Base-by-base conservation (phyloP, 2,113 vertebrate genomes). In the Ancistrus triradiatus region DNA sequence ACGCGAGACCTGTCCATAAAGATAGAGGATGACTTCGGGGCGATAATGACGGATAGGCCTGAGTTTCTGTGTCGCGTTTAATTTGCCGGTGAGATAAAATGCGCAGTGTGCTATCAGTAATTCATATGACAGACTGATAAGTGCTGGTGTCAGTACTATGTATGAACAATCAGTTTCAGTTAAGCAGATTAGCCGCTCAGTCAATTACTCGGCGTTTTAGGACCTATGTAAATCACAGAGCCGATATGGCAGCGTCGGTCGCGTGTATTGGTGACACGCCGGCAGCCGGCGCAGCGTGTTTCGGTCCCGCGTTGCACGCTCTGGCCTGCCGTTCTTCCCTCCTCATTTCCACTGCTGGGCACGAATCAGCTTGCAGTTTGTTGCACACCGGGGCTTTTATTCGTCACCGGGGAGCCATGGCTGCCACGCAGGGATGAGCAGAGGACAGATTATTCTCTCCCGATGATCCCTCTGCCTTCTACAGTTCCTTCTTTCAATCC, bases 81-180 rank as follows among this genome's bases (percentile, higher is more conserved):
- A 73, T 68, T 63, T 63, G 40, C 53, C 55, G 22, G 42, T 25
- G 60, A 69, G 66, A 73, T 69, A 69, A 69, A 63, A 46, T 4
- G 46, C 46, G 25, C 33, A 21, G 33, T 31, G 25, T 22, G 31
- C 19, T 68, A 40, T 19, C 57, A 38, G 65, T 73, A 63, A 68
- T 63, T 64, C 43, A 40, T n/a, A n/a, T 28, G 49, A 44, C 60
- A 43, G 66, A 48, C 66, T 64, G 66, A 69, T 73, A 68, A 73
- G 24, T 69, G 67, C 71, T 62, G 55, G 46, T 73, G 52, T 63
- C 58, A 69, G 69, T 65, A 69, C 60, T 50, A 60, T 65, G 60
- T 69, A 69, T 73, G 71, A 73, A 73, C 55, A 73, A 73, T 73
- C 42, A 43, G 65, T 60, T 68, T 73, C 53, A 43, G 71, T 65